Percentiles rank a stretch among this genome's conserved stretches.
Evolutionary conservation across 2,797 vertebrate genomes (phyloP).

Genomic region (Gambusia yucatana): DNA sequence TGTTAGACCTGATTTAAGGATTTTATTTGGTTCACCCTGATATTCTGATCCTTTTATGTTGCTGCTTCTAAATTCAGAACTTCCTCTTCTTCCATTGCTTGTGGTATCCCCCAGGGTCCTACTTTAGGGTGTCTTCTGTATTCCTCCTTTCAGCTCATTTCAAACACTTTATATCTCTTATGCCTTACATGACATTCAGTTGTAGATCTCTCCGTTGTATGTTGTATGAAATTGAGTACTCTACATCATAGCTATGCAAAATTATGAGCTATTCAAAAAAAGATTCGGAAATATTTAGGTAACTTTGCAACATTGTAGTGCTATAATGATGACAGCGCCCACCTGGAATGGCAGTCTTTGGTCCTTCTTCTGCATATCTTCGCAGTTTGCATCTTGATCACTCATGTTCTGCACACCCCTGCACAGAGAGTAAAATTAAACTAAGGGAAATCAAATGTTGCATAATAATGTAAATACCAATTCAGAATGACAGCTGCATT

Average conservation of each 20-base stretch:
- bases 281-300: too few relatives aligned
- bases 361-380: constrained; percentile 69
- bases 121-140: not conserved
- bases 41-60: not conserved
- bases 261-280: not conserved
- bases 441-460: not conserved
- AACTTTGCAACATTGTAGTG: not conserved
- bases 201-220: not conserved
- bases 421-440: constrained; percentile 29
- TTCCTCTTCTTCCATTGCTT: too few relatives aligned
- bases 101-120: not conserved
- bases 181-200: not conserved
- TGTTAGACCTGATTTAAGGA: not conserved
- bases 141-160: not conserved
- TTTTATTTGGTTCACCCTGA: not conserved
- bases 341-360: constrained; percentile 79
- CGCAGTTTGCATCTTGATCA: constrained; percentile 60
- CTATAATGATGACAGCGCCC: not conserved
- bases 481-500: not conserved
- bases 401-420: constrained; percentile 69
- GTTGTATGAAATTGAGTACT: not conserved
- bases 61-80: too few relatives aligned
- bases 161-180: not conserved
- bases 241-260: not conserved
- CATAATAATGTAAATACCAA: not conserved